Base-by-base conservation (phyloP, 92 coral and sea anemone species). In the Zoanthus solanderi region DNA sequence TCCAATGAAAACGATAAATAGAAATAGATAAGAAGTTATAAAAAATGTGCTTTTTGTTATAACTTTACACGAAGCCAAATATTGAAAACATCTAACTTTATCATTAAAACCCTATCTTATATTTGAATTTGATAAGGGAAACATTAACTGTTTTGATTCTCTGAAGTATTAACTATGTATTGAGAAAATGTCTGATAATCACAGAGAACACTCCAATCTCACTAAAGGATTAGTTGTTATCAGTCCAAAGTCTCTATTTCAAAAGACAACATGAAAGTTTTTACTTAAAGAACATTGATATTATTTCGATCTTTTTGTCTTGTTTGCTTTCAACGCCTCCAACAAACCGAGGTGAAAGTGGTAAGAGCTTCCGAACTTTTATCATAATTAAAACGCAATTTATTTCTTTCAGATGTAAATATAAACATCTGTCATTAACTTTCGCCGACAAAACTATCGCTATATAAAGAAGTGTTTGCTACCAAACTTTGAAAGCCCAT, bases 361-460 rank as follows among this genome's bases (percentile, higher is more conserved):
- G 47, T 57, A 9, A n/a, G 8, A 46, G 32, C 85, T 81, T 81
- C 85, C 75, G 85, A 81, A n/a, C 60, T 81, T 44, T 66, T 65
- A 81, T 60, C 34, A 75, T 81, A 81, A 81, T 81, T 81, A 81
- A 18, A 81, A 68, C 46, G 58, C 76, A 67, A 81, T 81, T 67
- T 81, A 65, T 45, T 45, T 29, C 61, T 68, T 65, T 16, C 72
- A 81, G 42, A 66, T 31, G 30, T 48, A 30, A 31, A 4, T 16
- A 53, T 32, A 80, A 63, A 81, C 71, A 65, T 52, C 60, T 66
- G 73, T 81, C 76, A 66, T 44, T 17, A 42, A 18, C 47, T 46
- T 44, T 68, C 65, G 74, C 85, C 85, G 75, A 81, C 85, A 67
- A 32, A 2, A 54, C 48, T 4, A 31, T 44, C 53, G 46, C 32